Base-by-base conservation (phyloP, 2,797 vertebrate species). In the Anabacerthia variegaticeps region DNA sequence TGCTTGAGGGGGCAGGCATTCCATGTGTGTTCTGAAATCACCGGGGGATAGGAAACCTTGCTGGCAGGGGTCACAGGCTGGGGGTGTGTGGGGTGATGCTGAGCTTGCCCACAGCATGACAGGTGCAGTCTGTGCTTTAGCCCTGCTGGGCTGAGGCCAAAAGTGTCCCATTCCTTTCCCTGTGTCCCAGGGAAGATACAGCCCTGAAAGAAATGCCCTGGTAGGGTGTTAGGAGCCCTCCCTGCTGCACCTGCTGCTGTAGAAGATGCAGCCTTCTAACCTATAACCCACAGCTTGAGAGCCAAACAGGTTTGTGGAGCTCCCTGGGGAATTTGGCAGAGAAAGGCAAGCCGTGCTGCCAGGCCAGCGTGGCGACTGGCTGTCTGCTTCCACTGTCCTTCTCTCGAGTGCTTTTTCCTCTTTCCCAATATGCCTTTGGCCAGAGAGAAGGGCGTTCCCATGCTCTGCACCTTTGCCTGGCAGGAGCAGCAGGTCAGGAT, bases 21-120 rank as follows among this genome's bases (percentile, higher is more conserved):
- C 67, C 22, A 0, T 21, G 48, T 7, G 0, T 26, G 52, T 72
- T 52, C 72, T 2, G 6, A 32, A 28, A n/a, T 23, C 24, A 0
- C 21, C 1, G 1, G 13, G 14, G 71, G 36, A 34, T 3, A 4
- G 37, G 46, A 22, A 39, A 37, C 7, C 58, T 78, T 4, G 4
- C 66, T 39, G 83, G 34, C 56, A 52, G 88, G 46, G 51, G 11
- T 10, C 3, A 0, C 75, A 18, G 63, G 44, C 28, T 65, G 48
- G 10, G 56, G 26, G 6, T 16, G 19, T 4, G 3, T 6, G 48
- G 34, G 43, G 17, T 39, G 61, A 13, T 0, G 2, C 46, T 16
- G 34, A 80, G 52, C 7, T 0, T 43, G 48, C 39, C 66, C 1
- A 0, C 37, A 19, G 81, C 0, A 0, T 14, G 79, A 68, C 65